Conservation (phyloP, 2,113 vertebrate genomes). For the Procavia capensis region DNA sequence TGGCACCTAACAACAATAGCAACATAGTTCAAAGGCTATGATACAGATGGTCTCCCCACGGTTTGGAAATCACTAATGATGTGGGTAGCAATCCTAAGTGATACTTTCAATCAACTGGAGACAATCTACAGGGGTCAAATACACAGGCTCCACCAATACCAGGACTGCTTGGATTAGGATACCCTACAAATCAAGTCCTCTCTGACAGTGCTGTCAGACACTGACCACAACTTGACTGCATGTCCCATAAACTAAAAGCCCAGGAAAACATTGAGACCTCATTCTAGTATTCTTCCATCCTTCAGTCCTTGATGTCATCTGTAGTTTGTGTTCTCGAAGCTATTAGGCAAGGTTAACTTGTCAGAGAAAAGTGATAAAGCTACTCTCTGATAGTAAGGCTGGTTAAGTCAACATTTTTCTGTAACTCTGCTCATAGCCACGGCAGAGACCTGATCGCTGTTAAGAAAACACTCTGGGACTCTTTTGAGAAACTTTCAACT, state of each 20-base stretch:
- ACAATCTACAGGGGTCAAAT: fast-evolving
- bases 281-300: not conserved
- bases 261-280: not conserved
- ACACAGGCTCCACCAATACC: fast-evolving
- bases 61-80: not conserved
- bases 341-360: slow-evolving; percentile 21
- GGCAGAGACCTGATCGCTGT: not conserved
- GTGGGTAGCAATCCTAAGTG: too few species aligned
- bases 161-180: not conserved
- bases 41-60: not conserved
- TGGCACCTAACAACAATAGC: too few species aligned
- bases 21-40: not conserved
- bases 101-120: not conserved
- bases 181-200: not conserved
- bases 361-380: slow-evolving; percentile 25
- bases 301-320: not conserved
- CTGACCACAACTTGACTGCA: not conserved
- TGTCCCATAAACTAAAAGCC: not conserved
- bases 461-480: not conserved
- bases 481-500: slow-evolving; percentile 22
- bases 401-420: slow-evolving; percentile 14
- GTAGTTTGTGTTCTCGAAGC: not conserved
- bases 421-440: not conserved
- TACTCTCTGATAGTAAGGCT: not conserved
- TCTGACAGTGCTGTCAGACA: not conserved